These are phyloP conservation scores for Trichacis sp. DNA, from an alignment of 2,888 invertebrate genomes.

Conservation along the genomic window DNA sequence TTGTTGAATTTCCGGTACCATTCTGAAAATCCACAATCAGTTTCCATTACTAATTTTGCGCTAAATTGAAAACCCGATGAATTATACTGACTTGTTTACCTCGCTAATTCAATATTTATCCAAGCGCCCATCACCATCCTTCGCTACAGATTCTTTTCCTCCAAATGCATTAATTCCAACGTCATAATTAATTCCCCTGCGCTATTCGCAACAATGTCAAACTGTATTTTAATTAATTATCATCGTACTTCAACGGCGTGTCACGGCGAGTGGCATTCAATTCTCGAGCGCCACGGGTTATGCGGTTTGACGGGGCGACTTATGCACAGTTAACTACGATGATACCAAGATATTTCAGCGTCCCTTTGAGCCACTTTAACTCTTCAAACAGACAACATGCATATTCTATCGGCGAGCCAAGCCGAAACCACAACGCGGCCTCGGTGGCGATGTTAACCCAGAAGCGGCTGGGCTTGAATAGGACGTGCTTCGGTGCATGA, in stretches of 20 bases:
- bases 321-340: constrained; percentile 35
- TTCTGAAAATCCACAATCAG: no score
- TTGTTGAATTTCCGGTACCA: no score
- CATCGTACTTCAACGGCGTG: not conserved
- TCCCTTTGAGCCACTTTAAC: constrained; percentile 58
- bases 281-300: constrained; percentile 16
- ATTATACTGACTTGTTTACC: no score
- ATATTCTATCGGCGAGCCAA: constrained; percentile 61
- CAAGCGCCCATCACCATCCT: no score
- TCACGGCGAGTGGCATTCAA: constrained; percentile 12
- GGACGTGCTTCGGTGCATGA: not conserved
- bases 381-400: constrained; percentile 59
- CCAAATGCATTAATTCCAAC: no score
- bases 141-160: no score
- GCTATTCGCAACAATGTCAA: no score
- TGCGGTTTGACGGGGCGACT: constrained; percentile 27
- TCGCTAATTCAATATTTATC: no score
- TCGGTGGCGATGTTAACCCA: constrained; percentile 53
- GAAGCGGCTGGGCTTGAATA: constrained; percentile 30
- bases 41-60: no score
- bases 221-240: not conserved
- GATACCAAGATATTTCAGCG: constrained; percentile 43
- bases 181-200: no score
- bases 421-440: constrained; percentile 56
- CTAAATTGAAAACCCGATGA: no score